Evolutionary conservation across 2,888 invertebrate genomes (phyloP), one percentile per base, ranked within the genome.

Genomic region (Lepidochrysops patricia): DNA sequence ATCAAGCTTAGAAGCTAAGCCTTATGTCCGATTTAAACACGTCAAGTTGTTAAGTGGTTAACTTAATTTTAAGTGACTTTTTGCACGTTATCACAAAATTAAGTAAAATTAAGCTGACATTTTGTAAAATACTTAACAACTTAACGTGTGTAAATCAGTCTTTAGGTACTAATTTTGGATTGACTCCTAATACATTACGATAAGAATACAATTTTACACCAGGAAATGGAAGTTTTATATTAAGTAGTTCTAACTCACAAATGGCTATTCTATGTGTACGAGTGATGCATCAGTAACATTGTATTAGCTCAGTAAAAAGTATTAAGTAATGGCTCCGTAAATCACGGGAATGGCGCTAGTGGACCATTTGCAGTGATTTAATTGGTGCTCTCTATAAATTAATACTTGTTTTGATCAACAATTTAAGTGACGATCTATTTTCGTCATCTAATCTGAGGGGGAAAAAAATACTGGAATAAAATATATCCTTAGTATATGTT

Each of bases 341-440:
- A 54, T 54, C 54, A 54, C 54, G 4, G 12, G 54, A 54, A 54
- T 29, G 32, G 29, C 52, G 15, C 32, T 32, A 29, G 54, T 29
- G 9, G 19, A 29, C 54, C 29, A 29, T 54, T 54, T 13, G 54
- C 54, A 29, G 15, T 32, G 54, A 54, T 54, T 54, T 54, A 54
- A 54, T 54, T 54, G 54, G 54, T 29, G 32, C 54, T 54, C 32
- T 54, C 54, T 32, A 12, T 13, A 54, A 54, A 52, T 52, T 54
- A 54, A 54, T 54, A 19, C 15, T 54, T 52, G 52, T 52, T 26
- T 52, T 52, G 13, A 27, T 52, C 27, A 52, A 52, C 52, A 26
- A 27, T 52, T 52, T 15, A 15, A 27, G 52, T 27, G 9, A 23
- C n/a, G 13, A 27, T 52, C 27, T 13, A 27, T 15, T 27, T 25